phyloP scores from a whole-genome alignment of 64 coral and sea anemone species.

The Catalaphyllia jardinei region DNA sequence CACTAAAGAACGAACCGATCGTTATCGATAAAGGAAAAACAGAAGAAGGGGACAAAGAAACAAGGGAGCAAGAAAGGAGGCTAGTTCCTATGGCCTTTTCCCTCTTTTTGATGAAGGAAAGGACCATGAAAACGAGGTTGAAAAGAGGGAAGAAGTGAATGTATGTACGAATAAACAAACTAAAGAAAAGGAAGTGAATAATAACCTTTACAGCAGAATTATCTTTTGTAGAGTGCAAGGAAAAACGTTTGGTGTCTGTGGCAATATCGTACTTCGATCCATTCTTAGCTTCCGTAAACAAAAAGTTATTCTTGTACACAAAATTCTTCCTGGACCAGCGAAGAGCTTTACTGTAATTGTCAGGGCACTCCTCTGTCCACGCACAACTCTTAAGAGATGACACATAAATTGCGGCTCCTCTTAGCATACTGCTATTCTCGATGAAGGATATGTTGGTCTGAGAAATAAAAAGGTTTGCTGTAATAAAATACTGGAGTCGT shows the following conservation, averaged over 20 bases:
- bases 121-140: too few species aligned
- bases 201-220: conserved; percentile 10
- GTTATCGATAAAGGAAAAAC: too few species aligned
- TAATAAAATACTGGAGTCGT: too few species aligned
- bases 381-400: conserved; percentile 63
- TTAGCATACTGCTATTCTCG: conserved; percentile 65
- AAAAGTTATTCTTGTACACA: conserved; percentile 63
- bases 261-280: conserved; percentile 81
- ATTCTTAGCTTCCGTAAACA: not conserved
- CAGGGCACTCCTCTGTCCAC: conserved; percentile 72
- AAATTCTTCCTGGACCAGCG: conserved; percentile 71
- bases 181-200: too few species aligned
- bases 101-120: too few species aligned
- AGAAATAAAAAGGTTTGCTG: not conserved
- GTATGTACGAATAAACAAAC: too few species aligned
- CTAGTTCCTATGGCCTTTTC: too few species aligned
- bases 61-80: too few species aligned
- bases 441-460: conserved; percentile 73
- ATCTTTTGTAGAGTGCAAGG: not conserved
- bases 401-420: conserved; percentile 80
- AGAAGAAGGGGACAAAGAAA: too few species aligned
- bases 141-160: too few species aligned
- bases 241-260: conserved; percentile 61
- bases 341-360: conserved; percentile 52
- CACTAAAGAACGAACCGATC: too few species aligned